Evolutionary conservation across 2,797 vertebrate species (phyloP).

Genomic region (Saguinus oedipus): DNA sequence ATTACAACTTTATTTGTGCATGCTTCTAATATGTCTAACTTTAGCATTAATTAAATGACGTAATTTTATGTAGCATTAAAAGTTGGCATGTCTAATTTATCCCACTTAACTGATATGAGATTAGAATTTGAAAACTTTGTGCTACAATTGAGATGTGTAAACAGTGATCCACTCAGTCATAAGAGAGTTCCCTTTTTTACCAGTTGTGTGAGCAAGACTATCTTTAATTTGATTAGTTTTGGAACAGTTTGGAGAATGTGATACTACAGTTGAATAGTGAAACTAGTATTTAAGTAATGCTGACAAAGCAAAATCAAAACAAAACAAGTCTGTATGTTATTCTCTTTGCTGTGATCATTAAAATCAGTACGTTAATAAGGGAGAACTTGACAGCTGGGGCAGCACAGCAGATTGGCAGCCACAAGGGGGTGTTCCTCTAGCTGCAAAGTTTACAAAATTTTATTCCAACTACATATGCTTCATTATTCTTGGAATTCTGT

Average conservation of each 20-base stretch:
- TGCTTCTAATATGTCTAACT: not conserved
- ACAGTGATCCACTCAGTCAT: not conserved
- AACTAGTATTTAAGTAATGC: slow-evolving; percentile 58
- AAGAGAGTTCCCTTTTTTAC: slow-evolving; percentile 45
- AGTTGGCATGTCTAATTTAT: not conserved
- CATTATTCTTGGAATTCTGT: slow-evolving; percentile 43
- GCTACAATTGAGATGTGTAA: not conserved
- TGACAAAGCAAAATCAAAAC: slow-evolving; percentile 49
- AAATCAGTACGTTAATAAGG: slow-evolving; percentile 24
- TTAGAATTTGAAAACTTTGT: not conserved
- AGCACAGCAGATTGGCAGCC: slow-evolving; percentile 27
- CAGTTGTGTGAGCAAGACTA: slow-evolving; percentile 39
- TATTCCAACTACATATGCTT: not conserved
- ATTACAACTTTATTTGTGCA: not conserved
- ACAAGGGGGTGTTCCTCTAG: not conserved
- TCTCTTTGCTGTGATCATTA: slow-evolving; percentile 48
- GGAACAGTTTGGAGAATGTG: slow-evolving; percentile 57
- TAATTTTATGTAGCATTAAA: not conserved
- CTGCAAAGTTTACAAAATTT: slow-evolving; percentile 41
- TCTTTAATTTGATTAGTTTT: slow-evolving; percentile 70
- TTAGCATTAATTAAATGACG: slow-evolving; percentile 9
- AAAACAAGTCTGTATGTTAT: slow-evolving; percentile 10
- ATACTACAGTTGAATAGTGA: slow-evolving; percentile 38
- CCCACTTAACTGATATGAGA: not conserved
- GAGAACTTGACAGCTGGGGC: slow-evolving; percentile 18